These are phyloP conservation scores for Formica selysi DNA, from an alignment of 1,140 invertebrate genomes.

Conservation along the genomic window DNA sequence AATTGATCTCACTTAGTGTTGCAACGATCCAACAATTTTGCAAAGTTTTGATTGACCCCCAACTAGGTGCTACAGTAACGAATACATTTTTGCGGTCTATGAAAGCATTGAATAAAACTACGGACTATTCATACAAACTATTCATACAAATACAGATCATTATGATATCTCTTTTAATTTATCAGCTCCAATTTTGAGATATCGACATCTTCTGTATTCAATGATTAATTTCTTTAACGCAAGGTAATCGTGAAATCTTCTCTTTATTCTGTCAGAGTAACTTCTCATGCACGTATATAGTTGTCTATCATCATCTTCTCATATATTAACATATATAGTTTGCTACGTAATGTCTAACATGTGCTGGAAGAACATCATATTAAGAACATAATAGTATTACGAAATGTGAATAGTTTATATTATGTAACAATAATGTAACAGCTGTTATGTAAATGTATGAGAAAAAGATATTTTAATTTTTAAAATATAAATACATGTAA, in stretches of 20 bases:
- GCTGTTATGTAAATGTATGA: too few relatives aligned
- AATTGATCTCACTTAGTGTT: conserved; percentile 7
- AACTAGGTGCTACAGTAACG: not conserved
- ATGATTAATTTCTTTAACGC: not conserved
- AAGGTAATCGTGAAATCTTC: not conserved
- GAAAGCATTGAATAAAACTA: conserved; percentile 1
- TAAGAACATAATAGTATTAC: too few relatives aligned
- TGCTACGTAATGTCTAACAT: not conserved
- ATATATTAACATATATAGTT: not conserved
- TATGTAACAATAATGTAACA: too few relatives aligned
- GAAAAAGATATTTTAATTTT: not conserved
- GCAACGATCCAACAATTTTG: conserved; percentile 22
- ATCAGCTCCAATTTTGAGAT: conserved; percentile 4
- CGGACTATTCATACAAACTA: not conserved
- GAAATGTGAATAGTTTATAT: too few relatives aligned
- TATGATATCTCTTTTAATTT: not conserved
- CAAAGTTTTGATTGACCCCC: conserved; percentile 25
- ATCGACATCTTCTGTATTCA: not conserved
- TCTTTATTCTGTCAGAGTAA: conserved; percentile 6
- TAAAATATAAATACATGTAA: not conserved
- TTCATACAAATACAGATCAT: not conserved
- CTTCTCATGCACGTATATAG: not conserved
- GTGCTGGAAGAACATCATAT: not conserved
- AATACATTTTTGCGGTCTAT: not conserved
- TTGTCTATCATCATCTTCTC: too few relatives aligned